These are phyloP conservation scores for Fregata magnificens DNA, from an alignment of 2,113 vertebrate genomes.

Conservation along the genomic window DNA sequence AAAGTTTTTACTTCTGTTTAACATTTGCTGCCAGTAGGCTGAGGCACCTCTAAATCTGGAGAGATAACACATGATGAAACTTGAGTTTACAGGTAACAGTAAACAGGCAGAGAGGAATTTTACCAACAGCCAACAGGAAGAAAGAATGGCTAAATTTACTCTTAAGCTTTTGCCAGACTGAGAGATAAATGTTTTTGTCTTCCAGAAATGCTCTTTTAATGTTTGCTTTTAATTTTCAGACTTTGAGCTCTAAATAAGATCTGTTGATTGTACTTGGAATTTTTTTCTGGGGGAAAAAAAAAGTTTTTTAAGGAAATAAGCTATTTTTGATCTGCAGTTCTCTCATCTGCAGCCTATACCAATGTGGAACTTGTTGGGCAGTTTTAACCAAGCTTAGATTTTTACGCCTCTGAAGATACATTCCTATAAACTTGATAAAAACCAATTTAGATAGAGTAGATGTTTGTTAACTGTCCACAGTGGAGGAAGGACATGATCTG, in stretches of 20 bases:
- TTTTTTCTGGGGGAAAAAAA: background rate
- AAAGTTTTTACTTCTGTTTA: background rate
- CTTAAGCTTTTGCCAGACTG: background rate
- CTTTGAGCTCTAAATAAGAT: background rate
- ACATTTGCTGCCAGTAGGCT: background rate
- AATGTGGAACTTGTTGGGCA: background rate
- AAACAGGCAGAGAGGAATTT: background rate
- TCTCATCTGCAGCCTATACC: background rate
- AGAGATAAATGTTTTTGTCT: background rate
- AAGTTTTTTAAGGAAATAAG: background rate
- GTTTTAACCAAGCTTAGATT: background rate
- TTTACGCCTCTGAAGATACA: background rate
- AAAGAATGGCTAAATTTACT: background rate
- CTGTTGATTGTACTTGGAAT: background rate
- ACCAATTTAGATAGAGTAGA: rapidly evolving
- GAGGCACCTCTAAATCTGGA: background rate
- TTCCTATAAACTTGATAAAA: background rate
- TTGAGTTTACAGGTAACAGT: background rate
- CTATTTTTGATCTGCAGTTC: background rate
- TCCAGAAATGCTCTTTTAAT: background rate
- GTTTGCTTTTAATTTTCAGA: background rate
- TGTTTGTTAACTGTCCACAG: background rate
- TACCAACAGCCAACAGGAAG: background rate
- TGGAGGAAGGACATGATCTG: rapidly evolving
- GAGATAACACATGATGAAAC: background rate